Evolutionary conservation across 2,797 vertebrate species (phyloP), one percentile per base, ranked within the genome.

Genomic region (Myripristis jacobus): DNA sequence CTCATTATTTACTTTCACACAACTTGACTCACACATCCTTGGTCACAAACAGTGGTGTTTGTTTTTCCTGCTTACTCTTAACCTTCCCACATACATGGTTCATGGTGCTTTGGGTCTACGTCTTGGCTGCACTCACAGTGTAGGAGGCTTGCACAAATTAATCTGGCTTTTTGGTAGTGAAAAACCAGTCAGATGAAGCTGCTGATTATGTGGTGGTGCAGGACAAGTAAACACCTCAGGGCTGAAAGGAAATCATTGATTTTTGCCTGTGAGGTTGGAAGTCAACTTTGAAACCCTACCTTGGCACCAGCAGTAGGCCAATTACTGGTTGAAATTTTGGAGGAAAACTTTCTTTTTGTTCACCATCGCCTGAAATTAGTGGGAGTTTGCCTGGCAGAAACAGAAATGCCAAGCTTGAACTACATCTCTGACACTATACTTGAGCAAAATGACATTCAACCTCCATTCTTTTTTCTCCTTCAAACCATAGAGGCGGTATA

Each of bases 171-270:
- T 19, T 18, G 19, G 22, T 61, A 63, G 58, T 79, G 60, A 77
- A 78, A 78, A 81, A 64, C 62, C 60, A 60, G 63, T 41, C 51
- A 36, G 71, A 82, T 74, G 73, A 66, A 53, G 70, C 70, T 77
- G 66, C 55, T 84, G 85, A 85, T 88, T 81, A 61, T 41, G 0
- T 21, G 52, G 54, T 66, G 62, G 77, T 15, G 55, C 36, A 16
- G 58, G 50, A 60, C 3, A 3, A 75, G 50, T 80, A 72, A 81
- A 64, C 52, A 81, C 72, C 79, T 74, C 66, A 1, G 78, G 85
- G 75, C 59, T 82, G 62, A 75, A 67, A 77, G 74, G 66, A 87
- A 88, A 83, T 81, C 59, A 89, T 82, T 66, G 72, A 86, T 89
- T 89, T 87, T 83, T 83, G 57, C 69, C 78, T 66, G 70, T 71